phyloP scores from a whole-genome alignment of 2,113 vertebrate species.

The Callocephalon fimbriatum region DNA sequence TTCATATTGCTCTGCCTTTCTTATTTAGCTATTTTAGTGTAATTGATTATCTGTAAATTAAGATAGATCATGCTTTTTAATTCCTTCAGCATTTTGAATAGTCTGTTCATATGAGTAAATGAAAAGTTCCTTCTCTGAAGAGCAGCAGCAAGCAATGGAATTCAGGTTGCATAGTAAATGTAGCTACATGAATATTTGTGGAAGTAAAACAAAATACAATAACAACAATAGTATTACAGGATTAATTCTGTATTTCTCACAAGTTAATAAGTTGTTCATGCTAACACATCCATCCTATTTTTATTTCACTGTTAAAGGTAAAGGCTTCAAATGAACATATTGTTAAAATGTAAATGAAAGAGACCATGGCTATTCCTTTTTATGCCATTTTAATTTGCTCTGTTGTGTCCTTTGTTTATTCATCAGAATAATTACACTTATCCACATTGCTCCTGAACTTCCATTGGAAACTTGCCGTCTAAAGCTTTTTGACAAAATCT shows the following conservation, averaged over 20 bases:
- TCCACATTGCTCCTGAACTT: not conserved
- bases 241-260: not conserved
- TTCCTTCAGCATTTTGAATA: not conserved
- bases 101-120: not conserved
- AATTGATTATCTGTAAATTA: not conserved
- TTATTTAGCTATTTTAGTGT: not conserved
- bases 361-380: not conserved
- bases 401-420: not conserved
- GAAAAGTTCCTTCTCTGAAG: not conserved
- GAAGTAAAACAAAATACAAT: not conserved
- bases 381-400: not conserved
- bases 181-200: not conserved
- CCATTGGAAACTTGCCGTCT: not conserved
- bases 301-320: not conserved
- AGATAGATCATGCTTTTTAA: not conserved
- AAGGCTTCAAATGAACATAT: not conserved
- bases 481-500: not conserved
- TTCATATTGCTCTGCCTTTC: not conserved
- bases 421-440: not conserved
- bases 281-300: not conserved
- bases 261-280: not conserved
- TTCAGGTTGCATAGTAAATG: not conserved
- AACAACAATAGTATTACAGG: not conserved
- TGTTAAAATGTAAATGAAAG: not conserved
- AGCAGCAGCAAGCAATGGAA: not conserved